Evolutionary conservation across 2,888 invertebrate species (phyloP).

Genomic region (Carterocephalus palaemon): DNA sequence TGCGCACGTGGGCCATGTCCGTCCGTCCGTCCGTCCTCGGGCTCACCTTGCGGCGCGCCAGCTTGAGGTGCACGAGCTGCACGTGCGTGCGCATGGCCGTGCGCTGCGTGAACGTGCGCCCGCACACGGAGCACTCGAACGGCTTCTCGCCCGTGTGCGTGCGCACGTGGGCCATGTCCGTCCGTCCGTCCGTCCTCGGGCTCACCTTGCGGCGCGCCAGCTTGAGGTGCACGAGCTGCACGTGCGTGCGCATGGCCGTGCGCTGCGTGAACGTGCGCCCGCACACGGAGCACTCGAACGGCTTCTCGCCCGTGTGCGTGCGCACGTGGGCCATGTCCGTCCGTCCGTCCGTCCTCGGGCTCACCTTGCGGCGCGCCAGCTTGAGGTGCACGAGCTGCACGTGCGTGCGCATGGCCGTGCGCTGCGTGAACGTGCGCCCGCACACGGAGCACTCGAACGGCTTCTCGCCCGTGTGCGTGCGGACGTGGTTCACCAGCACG

Average conservation of each 20-base stretch:
- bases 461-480: slow-evolving; percentile 67
- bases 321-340: too few species aligned
- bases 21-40: too few species aligned
- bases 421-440: slow-evolving; percentile 57
- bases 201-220: too few species aligned
- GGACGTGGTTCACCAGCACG: slow-evolving; percentile 57
- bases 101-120: slow-evolving; percentile 57
- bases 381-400: slow-evolving; percentile 62
- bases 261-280: slow-evolving; percentile 58
- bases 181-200: too few species aligned
- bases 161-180: slow-evolving; percentile 57
- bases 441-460: slow-evolving; percentile 58
- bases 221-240: too few species aligned
- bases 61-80: too few species aligned
- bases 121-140: slow-evolving; percentile 55
- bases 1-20: slow-evolving; percentile 60
- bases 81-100: too few species aligned
- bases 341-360: background rate
- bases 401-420: slow-evolving; percentile 63
- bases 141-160: slow-evolving; percentile 69
- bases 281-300: slow-evolving; percentile 57
- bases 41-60: too few species aligned
- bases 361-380: slow-evolving; percentile 43
- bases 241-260: slow-evolving; percentile 63
- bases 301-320: slow-evolving; percentile 68